Percentiles rank a stretch among this genome's conserved stretches.
Evolutionary conservation across 2,113 vertebrate genomes (phyloP).

Genomic region (Holacanthus passer): DNA sequence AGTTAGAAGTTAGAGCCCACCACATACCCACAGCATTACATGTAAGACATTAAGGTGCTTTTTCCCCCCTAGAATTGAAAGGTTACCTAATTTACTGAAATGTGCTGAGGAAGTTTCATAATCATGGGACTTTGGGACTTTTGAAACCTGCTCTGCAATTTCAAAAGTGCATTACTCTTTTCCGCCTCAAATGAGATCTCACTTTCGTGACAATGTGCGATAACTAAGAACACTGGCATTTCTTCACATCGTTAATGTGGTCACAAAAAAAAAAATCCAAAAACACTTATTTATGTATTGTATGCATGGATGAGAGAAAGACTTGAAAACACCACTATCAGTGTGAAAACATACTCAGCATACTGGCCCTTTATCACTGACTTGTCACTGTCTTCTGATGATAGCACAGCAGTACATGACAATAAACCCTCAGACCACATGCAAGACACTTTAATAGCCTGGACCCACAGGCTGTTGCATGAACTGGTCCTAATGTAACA

Average conservation of each 20-base stretch:
- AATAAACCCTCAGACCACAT: slow-evolving; percentile 14
- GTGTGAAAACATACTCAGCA: slow-evolving; percentile 39
- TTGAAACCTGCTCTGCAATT: slow-evolving; percentile 28
- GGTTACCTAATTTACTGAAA: slow-evolving; percentile 5
- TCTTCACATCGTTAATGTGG: background rate
- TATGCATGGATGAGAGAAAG: background rate
- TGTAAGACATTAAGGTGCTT: background rate
- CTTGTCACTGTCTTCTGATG: slow-evolving; percentile 1
- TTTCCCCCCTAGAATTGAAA: background rate
- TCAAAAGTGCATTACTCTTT: background rate
- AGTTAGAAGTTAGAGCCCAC: background rate
- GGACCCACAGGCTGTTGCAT: background rate
- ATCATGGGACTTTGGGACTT: slow-evolving; percentile 23
- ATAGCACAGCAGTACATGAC: background rate
- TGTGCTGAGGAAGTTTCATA: slow-evolving; percentile 50
- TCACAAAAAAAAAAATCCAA: background rate
- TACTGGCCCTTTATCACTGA: slow-evolving; percentile 38
- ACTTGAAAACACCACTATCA: slow-evolving; percentile 29
- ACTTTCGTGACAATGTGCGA: background rate
- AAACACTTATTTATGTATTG: background rate
- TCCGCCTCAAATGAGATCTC: background rate
- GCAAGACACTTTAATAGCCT: background rate
- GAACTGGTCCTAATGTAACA: background rate
- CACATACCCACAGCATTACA: too few relatives aligned
- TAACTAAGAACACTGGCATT: background rate